These are phyloP conservation scores for Coregonus sp. DNA, from an alignment of 2,797 vertebrate genomes.

Conservation along the genomic window DNA sequence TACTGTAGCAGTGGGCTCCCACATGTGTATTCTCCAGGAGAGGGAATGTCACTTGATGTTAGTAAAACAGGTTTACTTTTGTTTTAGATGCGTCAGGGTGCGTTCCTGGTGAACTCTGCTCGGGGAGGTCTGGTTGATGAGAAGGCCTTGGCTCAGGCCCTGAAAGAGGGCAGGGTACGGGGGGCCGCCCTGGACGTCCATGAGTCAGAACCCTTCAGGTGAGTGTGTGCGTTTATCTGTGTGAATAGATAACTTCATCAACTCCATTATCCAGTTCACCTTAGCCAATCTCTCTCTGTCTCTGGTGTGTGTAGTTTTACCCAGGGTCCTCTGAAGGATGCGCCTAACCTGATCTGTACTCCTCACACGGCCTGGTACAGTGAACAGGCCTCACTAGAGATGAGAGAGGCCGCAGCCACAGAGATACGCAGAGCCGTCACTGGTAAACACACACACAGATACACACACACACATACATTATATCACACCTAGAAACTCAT, in stretches of 20 bases:
- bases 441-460: constrained; percentile 66
- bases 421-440: constrained; percentile 95
- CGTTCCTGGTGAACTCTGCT: constrained; percentile 94
- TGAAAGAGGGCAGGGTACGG: constrained; percentile 96
- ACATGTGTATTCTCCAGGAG: not conserved
- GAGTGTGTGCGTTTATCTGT: constrained; percentile 17
- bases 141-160: constrained; percentile 94
- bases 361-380: constrained; percentile 98
- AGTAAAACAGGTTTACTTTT: not conserved
- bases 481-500: not conserved
- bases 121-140: constrained; percentile 95
- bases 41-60: not conserved
- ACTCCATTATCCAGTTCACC: not conserved
- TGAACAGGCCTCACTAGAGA: constrained; percentile 95
- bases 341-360: constrained; percentile 95
- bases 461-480: not conserved
- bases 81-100: constrained; percentile 92
- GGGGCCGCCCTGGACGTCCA: constrained; percentile 95
- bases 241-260: not conserved
- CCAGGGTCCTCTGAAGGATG: constrained; percentile 93
- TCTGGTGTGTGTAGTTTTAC: constrained; percentile 78
- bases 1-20: not conserved
- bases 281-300: not conserved
- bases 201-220: constrained; percentile 95
- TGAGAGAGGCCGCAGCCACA: constrained; percentile 95